These are phyloP conservation scores for Herpetotheres cachinnans DNA, from an alignment of 2,113 vertebrate genomes.

Conservation along the genomic window DNA sequence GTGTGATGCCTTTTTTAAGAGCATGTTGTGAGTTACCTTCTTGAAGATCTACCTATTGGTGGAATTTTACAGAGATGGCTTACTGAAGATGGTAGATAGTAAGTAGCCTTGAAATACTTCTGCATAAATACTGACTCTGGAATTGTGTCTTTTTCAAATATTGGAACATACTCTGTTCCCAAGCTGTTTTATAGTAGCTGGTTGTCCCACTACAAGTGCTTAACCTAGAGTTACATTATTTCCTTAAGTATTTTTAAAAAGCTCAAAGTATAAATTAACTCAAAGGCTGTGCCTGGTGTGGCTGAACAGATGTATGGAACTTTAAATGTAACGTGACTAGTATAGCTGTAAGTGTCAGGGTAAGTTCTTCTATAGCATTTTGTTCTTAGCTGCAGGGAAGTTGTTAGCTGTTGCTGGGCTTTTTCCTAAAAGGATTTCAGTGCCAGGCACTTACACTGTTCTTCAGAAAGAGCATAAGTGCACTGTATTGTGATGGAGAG, in stretches of 20 bases:
- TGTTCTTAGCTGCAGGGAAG: conserved; percentile 2
- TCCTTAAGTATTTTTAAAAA: background rate
- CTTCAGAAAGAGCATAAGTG: background rate
- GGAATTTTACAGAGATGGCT: background rate
- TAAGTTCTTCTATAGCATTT: background rate
- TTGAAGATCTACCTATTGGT: background rate
- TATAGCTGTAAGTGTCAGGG: background rate
- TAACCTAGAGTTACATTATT: background rate
- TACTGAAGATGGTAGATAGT: background rate
- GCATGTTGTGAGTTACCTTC: background rate
- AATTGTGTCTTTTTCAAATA: background rate
- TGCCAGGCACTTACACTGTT: background rate
- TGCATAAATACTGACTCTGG: background rate
- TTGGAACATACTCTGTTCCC: background rate
- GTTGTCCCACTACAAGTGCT: background rate
- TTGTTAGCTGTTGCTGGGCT: background rate
- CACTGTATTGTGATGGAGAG: background rate
- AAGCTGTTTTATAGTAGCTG: background rate
- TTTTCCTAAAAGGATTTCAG: background rate
- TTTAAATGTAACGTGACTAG: background rate
- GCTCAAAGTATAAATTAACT: background rate
- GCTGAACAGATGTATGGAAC: background rate
- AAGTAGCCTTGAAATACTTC: background rate
- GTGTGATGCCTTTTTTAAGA: background rate
- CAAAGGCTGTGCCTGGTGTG: background rate